Evolutionary conservation across 2,888 invertebrate species (phyloP).

Genomic region (Pinctada fucata): DNA sequence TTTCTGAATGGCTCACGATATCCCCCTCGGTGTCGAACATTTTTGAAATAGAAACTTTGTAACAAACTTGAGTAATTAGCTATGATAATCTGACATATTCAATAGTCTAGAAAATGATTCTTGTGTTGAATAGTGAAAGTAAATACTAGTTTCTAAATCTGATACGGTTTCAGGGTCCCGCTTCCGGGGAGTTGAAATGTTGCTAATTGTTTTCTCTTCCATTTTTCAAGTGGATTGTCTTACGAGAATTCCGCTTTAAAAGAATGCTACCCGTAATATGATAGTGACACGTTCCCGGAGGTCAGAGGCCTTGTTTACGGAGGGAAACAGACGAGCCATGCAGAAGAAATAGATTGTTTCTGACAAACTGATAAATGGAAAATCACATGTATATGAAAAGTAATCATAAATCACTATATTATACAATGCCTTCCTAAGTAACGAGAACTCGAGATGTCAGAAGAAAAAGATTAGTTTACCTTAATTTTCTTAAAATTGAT

Average conservation of each 20-base stretch:
- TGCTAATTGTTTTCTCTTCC: not conserved
- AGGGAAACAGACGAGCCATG: not conserved
- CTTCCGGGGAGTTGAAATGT: not conserved
- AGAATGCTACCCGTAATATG: not conserved
- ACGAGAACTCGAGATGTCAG: too few relatives aligned
- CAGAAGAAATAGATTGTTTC: not conserved
- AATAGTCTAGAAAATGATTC: not conserved
- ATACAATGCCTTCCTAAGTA: too few relatives aligned
- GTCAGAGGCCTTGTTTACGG: not conserved
- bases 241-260: not conserved
- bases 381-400: not conserved
- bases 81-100: not conserved
- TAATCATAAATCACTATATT: too few relatives aligned
- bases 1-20: too few relatives aligned
- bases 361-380: constrained; percentile 1
- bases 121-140: not conserved
- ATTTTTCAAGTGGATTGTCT: not conserved
- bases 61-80: too few relatives aligned
- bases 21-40: too few relatives aligned
- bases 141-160: not conserved
- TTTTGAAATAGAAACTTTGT: too few relatives aligned
- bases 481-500: too few relatives aligned
- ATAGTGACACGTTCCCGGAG: not conserved
- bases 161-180: not conserved
- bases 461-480: too few relatives aligned